phyloP scores from a whole-genome alignment of 2,113 vertebrate species.

The Leptocoma aspasia region DNA sequence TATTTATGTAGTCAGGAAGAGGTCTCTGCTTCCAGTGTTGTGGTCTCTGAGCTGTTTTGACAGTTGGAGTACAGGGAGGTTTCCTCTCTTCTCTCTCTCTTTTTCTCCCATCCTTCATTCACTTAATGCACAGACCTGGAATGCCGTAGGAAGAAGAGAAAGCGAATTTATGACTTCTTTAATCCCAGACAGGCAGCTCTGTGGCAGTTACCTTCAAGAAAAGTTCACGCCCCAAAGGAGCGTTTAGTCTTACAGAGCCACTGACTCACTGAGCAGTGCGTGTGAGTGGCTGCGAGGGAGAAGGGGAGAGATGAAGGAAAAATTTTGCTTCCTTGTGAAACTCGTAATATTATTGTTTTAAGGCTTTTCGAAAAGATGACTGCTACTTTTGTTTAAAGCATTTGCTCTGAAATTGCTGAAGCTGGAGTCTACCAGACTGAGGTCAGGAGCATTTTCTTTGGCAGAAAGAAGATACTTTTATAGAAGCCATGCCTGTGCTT shows the following conservation, averaged over 20 bases:
- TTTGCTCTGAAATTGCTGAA: constrained; percentile 74
- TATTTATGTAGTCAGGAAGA: constrained; percentile 81
- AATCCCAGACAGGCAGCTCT: constrained; percentile 71
- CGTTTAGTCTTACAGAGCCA: constrained; percentile 79
- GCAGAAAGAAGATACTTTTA: constrained; percentile 73
- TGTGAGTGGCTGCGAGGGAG: constrained; percentile 68
- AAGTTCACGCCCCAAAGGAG: constrained; percentile 83
- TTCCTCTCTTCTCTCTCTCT: constrained; percentile 44
- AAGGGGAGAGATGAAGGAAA: constrained; percentile 63
- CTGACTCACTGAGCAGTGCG: constrained; percentile 67
- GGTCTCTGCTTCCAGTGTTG: constrained; percentile 73
- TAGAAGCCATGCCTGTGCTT: constrained; percentile 91
- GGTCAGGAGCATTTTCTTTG: constrained; percentile 80
- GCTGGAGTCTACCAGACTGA: constrained; percentile 74
- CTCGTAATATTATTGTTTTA: constrained; percentile 45
- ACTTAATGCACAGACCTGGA: constrained; percentile 58
- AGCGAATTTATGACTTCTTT: constrained; percentile 60
- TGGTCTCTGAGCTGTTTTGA: constrained; percentile 76
- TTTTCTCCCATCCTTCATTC: constrained; percentile 21
- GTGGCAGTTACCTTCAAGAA: constrained; percentile 79
- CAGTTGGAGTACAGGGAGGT: constrained; percentile 64
- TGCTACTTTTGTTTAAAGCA: constrained; percentile 74
- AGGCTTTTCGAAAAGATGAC: constrained; percentile 53
- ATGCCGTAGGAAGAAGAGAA: constrained; percentile 61
- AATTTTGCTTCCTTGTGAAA: constrained; percentile 56